Percentiles rank a stretch among this genome's conserved stretches.
These are phyloP conservation scores for Gallinago paraguaiae DNA, from an alignment of 2,113 vertebrate species.

Conservation along the genomic window DNA sequence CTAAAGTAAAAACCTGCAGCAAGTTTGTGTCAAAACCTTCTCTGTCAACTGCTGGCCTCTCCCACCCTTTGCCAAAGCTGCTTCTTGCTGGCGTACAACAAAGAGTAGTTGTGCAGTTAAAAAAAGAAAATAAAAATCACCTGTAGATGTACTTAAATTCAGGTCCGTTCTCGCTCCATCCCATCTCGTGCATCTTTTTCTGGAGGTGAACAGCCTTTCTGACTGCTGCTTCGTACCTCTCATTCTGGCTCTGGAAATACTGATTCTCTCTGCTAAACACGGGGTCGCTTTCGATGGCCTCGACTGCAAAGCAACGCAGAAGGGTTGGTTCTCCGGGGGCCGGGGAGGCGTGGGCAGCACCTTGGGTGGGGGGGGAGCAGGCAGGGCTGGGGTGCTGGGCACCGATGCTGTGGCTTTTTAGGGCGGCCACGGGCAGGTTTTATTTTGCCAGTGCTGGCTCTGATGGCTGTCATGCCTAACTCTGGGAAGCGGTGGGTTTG, in stretches of 20 bases:
- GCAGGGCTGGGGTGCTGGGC: not conserved
- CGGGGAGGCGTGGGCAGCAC: not conserved
- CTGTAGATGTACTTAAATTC: slow-evolving; percentile 62
- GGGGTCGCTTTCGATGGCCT: slow-evolving; percentile 60
- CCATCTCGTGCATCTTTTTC: slow-evolving; percentile 56
- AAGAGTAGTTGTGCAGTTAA: not conserved
- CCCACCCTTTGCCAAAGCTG: not conserved
- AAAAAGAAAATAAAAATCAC: slow-evolving; percentile 30
- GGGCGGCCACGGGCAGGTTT: not conserved
- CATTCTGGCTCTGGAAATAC: slow-evolving; percentile 75
- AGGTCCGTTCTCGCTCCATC: slow-evolving; percentile 58
- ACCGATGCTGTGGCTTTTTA: not conserved
- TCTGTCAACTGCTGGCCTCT: not conserved
- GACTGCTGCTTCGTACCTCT: slow-evolving; percentile 69
- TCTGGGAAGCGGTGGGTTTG: not conserved
- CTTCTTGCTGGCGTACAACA: not conserved
- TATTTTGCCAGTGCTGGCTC: not conserved
- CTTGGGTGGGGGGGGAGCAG: fast-evolving
- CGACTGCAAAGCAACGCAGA: slow-evolving; percentile 58
- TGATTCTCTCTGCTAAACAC: slow-evolving; percentile 58
- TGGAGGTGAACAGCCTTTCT: slow-evolving; percentile 51
- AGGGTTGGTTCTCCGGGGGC: not conserved
- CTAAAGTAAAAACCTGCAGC: not conserved
- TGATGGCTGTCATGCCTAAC: not conserved
- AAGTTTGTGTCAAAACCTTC: not conserved